Evolutionary conservation across 1,140 invertebrate genomes (phyloP).

Genomic region (Xylocopa sonorina): DNA sequence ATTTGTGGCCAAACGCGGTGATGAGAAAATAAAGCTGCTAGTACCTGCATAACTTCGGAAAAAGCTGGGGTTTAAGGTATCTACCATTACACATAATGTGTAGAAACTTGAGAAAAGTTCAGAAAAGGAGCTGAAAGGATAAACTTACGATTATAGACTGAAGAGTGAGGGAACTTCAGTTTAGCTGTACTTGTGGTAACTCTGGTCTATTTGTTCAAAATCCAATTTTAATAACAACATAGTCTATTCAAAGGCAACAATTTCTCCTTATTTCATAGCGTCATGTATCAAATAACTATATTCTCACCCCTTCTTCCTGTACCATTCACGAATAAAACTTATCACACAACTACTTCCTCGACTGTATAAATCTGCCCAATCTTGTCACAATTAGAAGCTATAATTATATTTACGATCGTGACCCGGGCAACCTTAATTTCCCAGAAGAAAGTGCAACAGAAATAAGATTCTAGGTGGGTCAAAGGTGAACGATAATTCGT

Average conservation of each 20-base stretch:
- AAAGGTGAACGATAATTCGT: background rate
- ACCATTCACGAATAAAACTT: no score
- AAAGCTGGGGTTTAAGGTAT: background rate
- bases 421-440: background rate
- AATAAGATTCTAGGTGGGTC: background rate
- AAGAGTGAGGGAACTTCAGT: background rate
- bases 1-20: background rate
- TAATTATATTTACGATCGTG: conserved; percentile 19
- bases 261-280: background rate
- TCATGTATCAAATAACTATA: no score
- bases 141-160: background rate
- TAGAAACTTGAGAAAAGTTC: background rate
- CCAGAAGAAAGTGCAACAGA: background rate
- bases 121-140: background rate
- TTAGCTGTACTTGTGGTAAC: background rate
- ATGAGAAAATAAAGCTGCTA: background rate
- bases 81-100: no score
- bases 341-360: background rate
- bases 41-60: background rate
- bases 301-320: background rate
- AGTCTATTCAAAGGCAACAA: no score
- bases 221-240: no score
- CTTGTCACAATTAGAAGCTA: background rate
- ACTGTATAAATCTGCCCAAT: background rate
- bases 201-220: background rate